phyloP scores from a whole-genome alignment of 2,888 invertebrate genomes.

The Linnaemya tessellans region DNA sequence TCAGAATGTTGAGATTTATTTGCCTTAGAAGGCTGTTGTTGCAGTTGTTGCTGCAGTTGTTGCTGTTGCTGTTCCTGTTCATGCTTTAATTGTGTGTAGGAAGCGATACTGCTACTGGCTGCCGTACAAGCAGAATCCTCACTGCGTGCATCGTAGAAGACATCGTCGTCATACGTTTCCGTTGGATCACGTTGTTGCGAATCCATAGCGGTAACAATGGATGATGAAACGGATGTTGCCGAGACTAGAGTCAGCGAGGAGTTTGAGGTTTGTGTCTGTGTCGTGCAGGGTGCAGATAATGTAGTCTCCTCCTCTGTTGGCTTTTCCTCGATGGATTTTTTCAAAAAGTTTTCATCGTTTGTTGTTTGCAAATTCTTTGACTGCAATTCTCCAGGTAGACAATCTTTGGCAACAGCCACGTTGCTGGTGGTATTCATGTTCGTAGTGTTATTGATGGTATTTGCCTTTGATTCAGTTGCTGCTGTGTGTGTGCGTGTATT shows the following conservation, averaged over 20 bases:
- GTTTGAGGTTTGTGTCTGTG: constrained; percentile 53
- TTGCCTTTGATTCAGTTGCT: constrained; percentile 53
- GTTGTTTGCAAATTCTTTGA: not conserved
- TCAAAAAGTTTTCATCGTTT: constrained; percentile 15
- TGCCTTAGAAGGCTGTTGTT: constrained; percentile 47
- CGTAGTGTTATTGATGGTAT: constrained; percentile 37
- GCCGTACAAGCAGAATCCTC: constrained; percentile 78
- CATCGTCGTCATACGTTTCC: constrained; percentile 78
- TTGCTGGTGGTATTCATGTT: not conserved
- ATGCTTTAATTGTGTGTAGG: constrained; percentile 51
- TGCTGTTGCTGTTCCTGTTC: constrained; percentile 42
- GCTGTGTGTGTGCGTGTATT: constrained; percentile 51
- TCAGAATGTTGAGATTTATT: constrained; percentile 52
- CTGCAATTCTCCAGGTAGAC: constrained; percentile 17
- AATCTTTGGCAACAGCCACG: not conserved
- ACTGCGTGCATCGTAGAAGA: constrained; percentile 82
- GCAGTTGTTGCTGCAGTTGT: constrained; percentile 31
- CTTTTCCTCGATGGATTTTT: constrained; percentile 12
- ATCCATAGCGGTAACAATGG: constrained; percentile 60
- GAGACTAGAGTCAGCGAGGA: constrained; percentile 66
- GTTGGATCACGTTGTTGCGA: constrained; percentile 67
- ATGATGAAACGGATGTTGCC: constrained; percentile 68
- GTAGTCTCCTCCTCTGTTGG: constrained; percentile 4
- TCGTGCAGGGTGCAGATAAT: constrained; percentile 35
- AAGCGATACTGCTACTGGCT: constrained; percentile 67